phyloP scores from a whole-genome alignment of 2,113 vertebrate species.

The Miniopterus natalensis region DNA sequence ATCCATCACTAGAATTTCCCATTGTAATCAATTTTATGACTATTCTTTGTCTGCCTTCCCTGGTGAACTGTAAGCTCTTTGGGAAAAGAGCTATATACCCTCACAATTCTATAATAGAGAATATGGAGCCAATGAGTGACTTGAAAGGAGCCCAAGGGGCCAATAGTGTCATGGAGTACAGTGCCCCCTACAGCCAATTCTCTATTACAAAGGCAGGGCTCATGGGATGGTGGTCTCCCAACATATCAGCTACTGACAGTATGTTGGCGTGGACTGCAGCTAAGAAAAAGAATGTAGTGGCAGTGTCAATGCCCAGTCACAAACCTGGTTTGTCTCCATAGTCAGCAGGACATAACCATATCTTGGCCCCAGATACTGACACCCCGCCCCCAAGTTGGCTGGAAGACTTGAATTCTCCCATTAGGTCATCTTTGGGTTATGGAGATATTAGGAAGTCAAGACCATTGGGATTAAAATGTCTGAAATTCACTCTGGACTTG shows the following conservation, averaged over 20 bases:
- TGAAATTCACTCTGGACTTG: background rate
- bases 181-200: constrained; percentile 11
- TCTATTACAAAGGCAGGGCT: background rate
- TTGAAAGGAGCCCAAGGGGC: background rate
- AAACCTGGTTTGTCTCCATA: background rate
- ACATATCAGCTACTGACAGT: background rate
- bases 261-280: background rate
- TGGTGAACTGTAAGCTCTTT: background rate
- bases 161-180: background rate
- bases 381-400: background rate
- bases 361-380: background rate
- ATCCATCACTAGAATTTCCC: background rate
- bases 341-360: background rate
- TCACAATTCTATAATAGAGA: background rate
- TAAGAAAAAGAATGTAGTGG: background rate
- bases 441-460: background rate
- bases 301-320: background rate
- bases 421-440: background rate
- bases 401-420: background rate
- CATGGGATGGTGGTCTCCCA: background rate
- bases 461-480: background rate
- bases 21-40: constrained; percentile 11
- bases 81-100: background rate
- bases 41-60: constrained; percentile 1
- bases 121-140: background rate